Evolutionary conservation across 2,797 vertebrate genomes (phyloP).

Genomic region (Adrianichthys oophorus): DNA sequence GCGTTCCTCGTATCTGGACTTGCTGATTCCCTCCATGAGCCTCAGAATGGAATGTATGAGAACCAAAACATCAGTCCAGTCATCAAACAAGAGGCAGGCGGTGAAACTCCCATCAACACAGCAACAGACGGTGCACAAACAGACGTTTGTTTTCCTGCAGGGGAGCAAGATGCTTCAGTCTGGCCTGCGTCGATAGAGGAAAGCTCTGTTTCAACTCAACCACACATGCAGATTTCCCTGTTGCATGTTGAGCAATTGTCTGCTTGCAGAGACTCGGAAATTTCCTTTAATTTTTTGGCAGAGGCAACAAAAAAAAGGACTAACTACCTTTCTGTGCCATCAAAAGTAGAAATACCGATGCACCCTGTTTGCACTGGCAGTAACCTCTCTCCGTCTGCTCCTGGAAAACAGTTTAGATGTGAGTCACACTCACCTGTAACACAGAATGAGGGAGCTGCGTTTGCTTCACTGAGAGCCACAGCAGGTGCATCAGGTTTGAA

Average conservation of each 20-base stretch:
- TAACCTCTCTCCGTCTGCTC: slow-evolving; percentile 5
- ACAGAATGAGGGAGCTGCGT: slow-evolving; percentile 21
- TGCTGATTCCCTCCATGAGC: slow-evolving; percentile 3
- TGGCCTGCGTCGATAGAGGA: slow-evolving; percentile 56
- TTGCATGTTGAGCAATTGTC: slow-evolving; percentile 25
- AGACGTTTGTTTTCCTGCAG: slow-evolving; percentile 20
- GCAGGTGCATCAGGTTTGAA: slow-evolving; percentile 4
- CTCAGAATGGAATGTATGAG: slow-evolving; percentile 8
- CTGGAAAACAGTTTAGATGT: slow-evolving; percentile 10
- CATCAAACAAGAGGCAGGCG: slow-evolving; percentile 58
- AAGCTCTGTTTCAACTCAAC: slow-evolving; percentile 22
- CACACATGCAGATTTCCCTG: slow-evolving; percentile 21
- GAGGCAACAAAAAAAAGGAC: not conserved
- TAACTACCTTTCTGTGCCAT: slow-evolving; percentile 6
- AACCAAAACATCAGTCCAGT: slow-evolving; percentile 4
- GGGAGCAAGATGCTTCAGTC: slow-evolving; percentile 13
- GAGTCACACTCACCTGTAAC: slow-evolving; percentile 11
- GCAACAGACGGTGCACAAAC: not conserved
- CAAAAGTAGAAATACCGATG: slow-evolving; percentile 41
- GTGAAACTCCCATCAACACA: slow-evolving; percentile 17
- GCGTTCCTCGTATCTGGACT: slow-evolving; percentile 12
- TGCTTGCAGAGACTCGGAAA: slow-evolving; percentile 9
- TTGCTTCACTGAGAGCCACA: slow-evolving; percentile 16
- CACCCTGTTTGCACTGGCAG: slow-evolving; percentile 16
- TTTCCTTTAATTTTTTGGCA: slow-evolving; percentile 7